Evolutionary conservation across 2,888 invertebrate species (phyloP), one percentile per base, ranked within the genome.

Genomic region (Cybosia mesomella): DNA sequence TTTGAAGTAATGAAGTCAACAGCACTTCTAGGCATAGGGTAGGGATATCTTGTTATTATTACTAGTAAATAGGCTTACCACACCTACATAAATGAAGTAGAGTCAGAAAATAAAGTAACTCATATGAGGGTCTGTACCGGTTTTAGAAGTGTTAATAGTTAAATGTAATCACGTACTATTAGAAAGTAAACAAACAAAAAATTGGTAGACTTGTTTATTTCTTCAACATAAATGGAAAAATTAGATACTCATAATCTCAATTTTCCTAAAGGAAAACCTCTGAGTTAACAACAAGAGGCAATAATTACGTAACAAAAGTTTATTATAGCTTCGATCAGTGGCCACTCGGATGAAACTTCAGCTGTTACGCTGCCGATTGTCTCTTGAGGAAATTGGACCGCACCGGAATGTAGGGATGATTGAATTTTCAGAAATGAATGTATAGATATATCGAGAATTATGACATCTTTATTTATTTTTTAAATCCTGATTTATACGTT

Each of bases 361-460:
- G 74, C 79, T 69, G 74, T 79, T 75, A 70, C 72, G 74, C 60
- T 72, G 67, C 28, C 77, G 65, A 80, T 80, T 81, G 80, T 80
- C 77, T 73, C 75, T 64, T 36, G 72, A 77, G 80, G 80, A 81
- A 80, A 80, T 80, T 77, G 80, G 77, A 80, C 82, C 69, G 66
- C 64, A 68, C 70, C 53, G 54, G 32, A 18, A 22, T 32, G 32
- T 67, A 62, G 67, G 18, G 49, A 57, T 18, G 55, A 15, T n/a
- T 54, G 22, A n/a, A 59, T 28, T 22, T 22, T 18, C 18, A 36
- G 8, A 66, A 34, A 32, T 36, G 13, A 36, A 36, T n/a, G 18
- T n/a, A 36, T 66, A 24, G 53, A 53, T 59, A 24, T 22, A 34
- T 55, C 54, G 28, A 32, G n/a, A 49, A 21, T n/a, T 22, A 34